A percentile compares a stretch with the other conserved stretches of the same genome.
Conservation (phyloP, 2,888 invertebrate genomes). For the Alloscopus bannaensis region DNA sequence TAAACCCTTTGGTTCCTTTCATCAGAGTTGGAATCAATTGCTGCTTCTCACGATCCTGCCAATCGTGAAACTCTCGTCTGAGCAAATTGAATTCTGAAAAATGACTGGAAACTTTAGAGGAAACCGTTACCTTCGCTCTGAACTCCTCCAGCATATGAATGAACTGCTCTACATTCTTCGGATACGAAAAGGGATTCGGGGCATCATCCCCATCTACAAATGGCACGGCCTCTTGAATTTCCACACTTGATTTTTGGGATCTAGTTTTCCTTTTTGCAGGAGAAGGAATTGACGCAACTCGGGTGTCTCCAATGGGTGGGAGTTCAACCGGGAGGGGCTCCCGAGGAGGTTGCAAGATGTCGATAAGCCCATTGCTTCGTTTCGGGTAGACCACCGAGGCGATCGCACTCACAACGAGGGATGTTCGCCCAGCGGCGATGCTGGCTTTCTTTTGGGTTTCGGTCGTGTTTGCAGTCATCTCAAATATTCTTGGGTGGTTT, state of each 20-base stretch:
- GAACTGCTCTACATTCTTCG: conserved; percentile 66
- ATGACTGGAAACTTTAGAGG: background rate
- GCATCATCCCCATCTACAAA: conserved; percentile 67
- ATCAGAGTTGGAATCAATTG: conserved; percentile 59
- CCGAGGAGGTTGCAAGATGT: conserved; percentile 33
- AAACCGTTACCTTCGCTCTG: conserved; percentile 66
- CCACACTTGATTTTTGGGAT: conserved; percentile 7
- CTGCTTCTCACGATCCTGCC: conserved; percentile 57
- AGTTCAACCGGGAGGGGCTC: conserved; percentile 56
- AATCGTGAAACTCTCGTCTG: background rate
- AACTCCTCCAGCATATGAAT: conserved; percentile 60
- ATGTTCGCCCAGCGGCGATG: too few species aligned
- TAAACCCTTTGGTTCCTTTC: conserved; percentile 67
- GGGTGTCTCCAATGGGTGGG: conserved; percentile 53
- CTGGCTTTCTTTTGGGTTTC: too few species aligned
- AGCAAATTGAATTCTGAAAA: background rate
- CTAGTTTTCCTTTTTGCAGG: background rate
- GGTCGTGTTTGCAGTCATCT: too few species aligned
- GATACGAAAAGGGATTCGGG: conserved; percentile 69
- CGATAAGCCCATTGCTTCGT: conserved; percentile 47
- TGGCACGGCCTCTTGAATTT: conserved; percentile 40
- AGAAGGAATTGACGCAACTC: conserved; percentile 1
- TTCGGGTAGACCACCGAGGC: conserved; percentile 36
- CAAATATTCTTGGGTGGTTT: too few species aligned
- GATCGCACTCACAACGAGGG: too few species aligned